phyloP scores from a whole-genome alignment of 2,113 vertebrate genomes.

The Peromyscus californicus region DNA sequence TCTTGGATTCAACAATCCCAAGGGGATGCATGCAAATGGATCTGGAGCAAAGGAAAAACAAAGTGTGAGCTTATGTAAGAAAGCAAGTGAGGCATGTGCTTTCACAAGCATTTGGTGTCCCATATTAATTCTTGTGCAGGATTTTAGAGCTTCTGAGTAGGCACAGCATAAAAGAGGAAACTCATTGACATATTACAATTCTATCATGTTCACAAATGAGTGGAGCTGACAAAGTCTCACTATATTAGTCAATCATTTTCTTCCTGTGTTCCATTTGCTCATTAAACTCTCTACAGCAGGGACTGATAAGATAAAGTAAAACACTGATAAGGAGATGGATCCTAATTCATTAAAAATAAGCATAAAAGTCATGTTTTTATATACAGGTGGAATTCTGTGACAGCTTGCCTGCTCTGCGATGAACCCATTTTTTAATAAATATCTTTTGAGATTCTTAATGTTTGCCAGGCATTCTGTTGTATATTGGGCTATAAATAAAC shows the following conservation, averaged over 20 bases:
- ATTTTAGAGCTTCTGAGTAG: not conserved
- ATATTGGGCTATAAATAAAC: not conserved
- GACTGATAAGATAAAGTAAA: not conserved
- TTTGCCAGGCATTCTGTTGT: not conserved
- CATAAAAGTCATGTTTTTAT: not conserved
- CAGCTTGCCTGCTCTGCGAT: not conserved
- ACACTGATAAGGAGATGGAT: not conserved
- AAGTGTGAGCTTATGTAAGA: not conserved
- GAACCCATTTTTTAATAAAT: not conserved
- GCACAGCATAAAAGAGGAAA: not conserved
- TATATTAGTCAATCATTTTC: not conserved
- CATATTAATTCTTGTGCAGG: not conserved
- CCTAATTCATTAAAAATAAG: not conserved
- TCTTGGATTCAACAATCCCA: not conserved
- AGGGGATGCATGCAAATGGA: not conserved
- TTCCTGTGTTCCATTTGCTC: not conserved
- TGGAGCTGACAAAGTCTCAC: not conserved
- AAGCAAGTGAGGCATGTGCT: not conserved
- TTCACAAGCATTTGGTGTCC: not conserved
- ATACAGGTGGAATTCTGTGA: not conserved
- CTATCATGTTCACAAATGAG: not conserved
- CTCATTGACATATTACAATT: not conserved
- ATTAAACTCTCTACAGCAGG: not conserved
- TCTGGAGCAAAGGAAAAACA: not conserved
- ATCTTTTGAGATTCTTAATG: not conserved